phyloP scores from a whole-genome alignment of 2,888 invertebrate genomes.

The Polymixis flavicincta region DNA sequence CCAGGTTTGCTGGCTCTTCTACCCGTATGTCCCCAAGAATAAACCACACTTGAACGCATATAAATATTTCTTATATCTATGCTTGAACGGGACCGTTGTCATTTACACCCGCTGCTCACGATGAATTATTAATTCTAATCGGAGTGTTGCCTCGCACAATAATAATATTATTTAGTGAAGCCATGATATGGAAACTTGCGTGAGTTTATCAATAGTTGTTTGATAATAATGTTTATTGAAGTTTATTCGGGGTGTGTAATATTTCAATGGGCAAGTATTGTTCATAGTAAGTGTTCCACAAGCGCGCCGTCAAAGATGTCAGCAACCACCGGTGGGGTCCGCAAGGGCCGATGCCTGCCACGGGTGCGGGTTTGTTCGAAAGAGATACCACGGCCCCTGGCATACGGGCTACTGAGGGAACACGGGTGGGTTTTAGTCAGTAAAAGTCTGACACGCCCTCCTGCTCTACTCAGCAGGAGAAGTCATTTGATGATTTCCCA shows the following conservation, averaged over 20 bases:
- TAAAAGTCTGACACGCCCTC: too few relatives aligned
- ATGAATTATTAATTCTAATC: slow-evolving; percentile 35
- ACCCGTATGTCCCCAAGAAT: background rate
- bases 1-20: background rate
- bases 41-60: background rate
- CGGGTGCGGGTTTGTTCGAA: too few relatives aligned
- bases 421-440: too few relatives aligned
- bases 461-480: too few relatives aligned
- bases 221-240: slow-evolving; percentile 1
- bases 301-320: too few relatives aligned
- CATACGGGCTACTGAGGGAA: too few relatives aligned
- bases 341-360: too few relatives aligned
- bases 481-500: too few relatives aligned
- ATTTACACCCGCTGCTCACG: slow-evolving; percentile 18
- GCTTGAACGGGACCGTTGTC: slow-evolving; percentile 20
- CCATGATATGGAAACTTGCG: background rate
- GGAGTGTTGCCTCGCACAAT: slow-evolving; percentile 3
- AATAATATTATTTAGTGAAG: slow-evolving; percentile 30
- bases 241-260: background rate
- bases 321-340: too few relatives aligned
- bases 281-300: too few relatives aligned
- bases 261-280: background rate
- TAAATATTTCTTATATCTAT: too few relatives aligned
- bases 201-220: background rate
- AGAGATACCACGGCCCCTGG: too few relatives aligned